Evolutionary conservation across 2,888 invertebrate genomes (phyloP), one percentile per base, ranked within the genome.

Genomic region (Nymphalis urticae): DNA sequence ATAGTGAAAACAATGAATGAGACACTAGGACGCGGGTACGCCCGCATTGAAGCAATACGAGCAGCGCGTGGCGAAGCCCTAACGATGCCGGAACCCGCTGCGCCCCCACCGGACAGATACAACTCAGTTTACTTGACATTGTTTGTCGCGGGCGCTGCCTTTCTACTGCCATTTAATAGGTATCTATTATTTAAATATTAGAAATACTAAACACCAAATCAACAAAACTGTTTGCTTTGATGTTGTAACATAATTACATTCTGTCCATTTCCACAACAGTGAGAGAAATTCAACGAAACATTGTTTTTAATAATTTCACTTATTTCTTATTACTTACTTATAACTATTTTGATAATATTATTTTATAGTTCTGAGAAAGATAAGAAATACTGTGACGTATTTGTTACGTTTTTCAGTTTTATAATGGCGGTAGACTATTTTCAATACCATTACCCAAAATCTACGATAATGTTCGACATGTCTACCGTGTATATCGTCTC

Each of bases 381-480:
- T 27, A 27, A 27, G 27, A 27, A 27, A 27, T 27, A 32, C 6
- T 42, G 2, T 42, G 13, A 42, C 42, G 42, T 42, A 2, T 42
- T 42, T 42, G 13, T 16, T 24, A 48, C 8, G 21, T 13, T 24
- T 62, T 56, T n/a, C 92, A 97, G 97, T 84, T 98, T 98, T 86
- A 97, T 98, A 82, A 97, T 97, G 89, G 98, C 98, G 10, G 97
- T 97, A 77, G 98, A 98, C 89, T 98, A 97, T 89, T 98, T 97
- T 92, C 97, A 97, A 89, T 93, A 94, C 24, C 94, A 96, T 76
- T 98, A 97, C 85, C 97, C 97, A 0, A 95, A 95, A 66, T 95
- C 96, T 0, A 96, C 97, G 1, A 97, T 98, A 72, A 96, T 98
- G 80, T 96, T 98, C 85, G 98, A 98, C 85, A 97, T 98, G 96